Conservation (phyloP, 2,888 invertebrate species). For the Ennomos fuscantarius region DNA sequence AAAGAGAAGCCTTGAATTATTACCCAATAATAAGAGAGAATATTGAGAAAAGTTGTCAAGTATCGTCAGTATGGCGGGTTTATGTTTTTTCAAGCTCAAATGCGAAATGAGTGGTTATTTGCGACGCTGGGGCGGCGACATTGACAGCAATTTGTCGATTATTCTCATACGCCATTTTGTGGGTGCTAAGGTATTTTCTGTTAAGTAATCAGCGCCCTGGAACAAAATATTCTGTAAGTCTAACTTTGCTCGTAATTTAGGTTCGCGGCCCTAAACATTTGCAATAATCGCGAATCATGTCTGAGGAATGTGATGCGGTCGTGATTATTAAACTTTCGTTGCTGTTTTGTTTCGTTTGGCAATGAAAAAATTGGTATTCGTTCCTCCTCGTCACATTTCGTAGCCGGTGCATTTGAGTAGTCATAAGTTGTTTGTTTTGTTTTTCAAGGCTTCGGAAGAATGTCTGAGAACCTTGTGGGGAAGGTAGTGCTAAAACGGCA, state of each 20-base stretch:
- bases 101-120: slow-evolving; percentile 81
- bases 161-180: slow-evolving; percentile 83
- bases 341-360: slow-evolving; percentile 61
- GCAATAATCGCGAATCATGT: slow-evolving; percentile 55
- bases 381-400: background rate
- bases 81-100: slow-evolving; percentile 81
- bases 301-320: slow-evolving; percentile 46
- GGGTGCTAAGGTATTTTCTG: slow-evolving; percentile 71
- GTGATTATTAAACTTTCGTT: slow-evolving; percentile 49
- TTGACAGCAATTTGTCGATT: slow-evolving; percentile 81
- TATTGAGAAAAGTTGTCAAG: slow-evolving; percentile 48
- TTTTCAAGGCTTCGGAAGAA: slow-evolving; percentile 44
- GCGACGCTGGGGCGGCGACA: slow-evolving; percentile 79
- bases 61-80: slow-evolving; percentile 76
- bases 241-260: slow-evolving; percentile 54
- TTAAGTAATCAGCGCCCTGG: slow-evolving; percentile 70
- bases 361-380: slow-evolving; percentile 5
- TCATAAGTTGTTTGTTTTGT: slow-evolving; percentile 3
- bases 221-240: slow-evolving; percentile 65
- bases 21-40: slow-evolving; percentile 6
- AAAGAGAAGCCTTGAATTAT: background rate
- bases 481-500: slow-evolving; percentile 71
- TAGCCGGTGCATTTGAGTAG: slow-evolving; percentile 3
- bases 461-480: slow-evolving; percentile 74
- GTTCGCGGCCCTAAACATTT: slow-evolving; percentile 47